Evolutionary conservation across 2,888 invertebrate genomes (phyloP), one percentile per base, ranked within the genome.

Genomic region (Heliconius charithonia): DNA sequence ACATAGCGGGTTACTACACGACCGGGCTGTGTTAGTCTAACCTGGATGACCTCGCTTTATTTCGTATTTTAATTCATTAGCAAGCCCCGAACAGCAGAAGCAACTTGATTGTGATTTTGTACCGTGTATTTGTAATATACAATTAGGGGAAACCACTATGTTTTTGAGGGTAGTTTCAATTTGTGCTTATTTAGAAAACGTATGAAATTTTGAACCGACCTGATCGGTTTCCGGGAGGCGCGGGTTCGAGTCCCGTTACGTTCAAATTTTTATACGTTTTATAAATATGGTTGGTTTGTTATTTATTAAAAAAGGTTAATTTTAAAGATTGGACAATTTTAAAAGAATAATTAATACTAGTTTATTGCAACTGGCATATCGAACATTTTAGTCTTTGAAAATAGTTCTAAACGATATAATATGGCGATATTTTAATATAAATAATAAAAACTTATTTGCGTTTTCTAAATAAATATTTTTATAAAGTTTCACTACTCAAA

Each of bases 31-130:
- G 83, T 83, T 79, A 81, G 79, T 78, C 78, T 83, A 83, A 82
- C 81, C 83, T 78, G 70, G 66, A 63, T 79, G 81, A 83, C 79
- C 83, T 79, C 77, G 78, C 80, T 80, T 80, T 82, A 83, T 82
- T 83, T 83, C 80, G 81, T 82, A 83, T 81, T 82, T 81, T 77
- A 82, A 79, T 79, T 83, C 81, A 82, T 81, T 82, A 81, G 78
- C 76, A 70, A 79, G 76, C 66, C 59, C 37, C 19, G 78, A 79
- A 76, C 80, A 41, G 77, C 77, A 77, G 76, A 79, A 81, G 79
- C 76, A 75, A 75, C 81, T 81, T 67, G 81, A 81, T 81, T 75
- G 72, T 79, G 37, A 77, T 81, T 79, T 77, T 27, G 59, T 41
- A 62, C 73, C 77, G 72, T 77, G 65, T 51, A 51, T 77, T 56